These are phyloP conservation scores for Epistrophe grossulariae DNA, from an alignment of 2,888 invertebrate genomes.

Conservation along the genomic window DNA sequence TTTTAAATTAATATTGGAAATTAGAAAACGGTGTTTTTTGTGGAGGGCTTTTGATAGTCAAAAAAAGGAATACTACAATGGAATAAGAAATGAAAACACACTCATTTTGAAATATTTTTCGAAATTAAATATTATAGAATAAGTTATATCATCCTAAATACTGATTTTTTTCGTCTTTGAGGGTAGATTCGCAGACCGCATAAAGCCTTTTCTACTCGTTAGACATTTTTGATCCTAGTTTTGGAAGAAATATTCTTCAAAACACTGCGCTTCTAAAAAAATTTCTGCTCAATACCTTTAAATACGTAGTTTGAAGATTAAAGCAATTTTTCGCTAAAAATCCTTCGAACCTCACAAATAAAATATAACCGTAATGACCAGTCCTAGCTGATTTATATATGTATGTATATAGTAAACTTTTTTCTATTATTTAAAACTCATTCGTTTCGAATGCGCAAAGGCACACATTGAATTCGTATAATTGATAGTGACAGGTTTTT, in stretches of 20 bases:
- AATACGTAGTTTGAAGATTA: not conserved
- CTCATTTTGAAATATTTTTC: no score
- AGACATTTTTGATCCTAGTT: no score
- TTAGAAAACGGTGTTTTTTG: not conserved
- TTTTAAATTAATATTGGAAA: not conserved
- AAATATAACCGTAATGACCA: not conserved
- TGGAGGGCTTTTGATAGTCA: no score
- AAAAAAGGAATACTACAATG: no score
- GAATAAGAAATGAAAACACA: no score
- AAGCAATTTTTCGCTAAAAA: not conserved
- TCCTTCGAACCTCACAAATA: not conserved
- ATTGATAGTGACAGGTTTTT: conserved; percentile 66
- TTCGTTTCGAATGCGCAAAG: conserved; percentile 3
- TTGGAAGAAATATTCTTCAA: no score
- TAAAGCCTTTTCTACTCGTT: no score
- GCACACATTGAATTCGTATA: conserved; percentile 42
- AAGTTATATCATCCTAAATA: no score
- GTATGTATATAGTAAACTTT: not conserved
- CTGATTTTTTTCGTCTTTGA: no score
- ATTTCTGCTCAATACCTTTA: not conserved
- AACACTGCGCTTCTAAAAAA: no score
- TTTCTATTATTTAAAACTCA: not conserved
- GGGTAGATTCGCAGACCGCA: no score
- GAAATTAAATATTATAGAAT: no score
- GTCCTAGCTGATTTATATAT: not conserved